Percentiles rank a stretch among this genome's conserved stretches.
phyloP scores from a whole-genome alignment of 37 sponge, comb jelly and placozoan species.

The Theonella swinhoei region DNA sequence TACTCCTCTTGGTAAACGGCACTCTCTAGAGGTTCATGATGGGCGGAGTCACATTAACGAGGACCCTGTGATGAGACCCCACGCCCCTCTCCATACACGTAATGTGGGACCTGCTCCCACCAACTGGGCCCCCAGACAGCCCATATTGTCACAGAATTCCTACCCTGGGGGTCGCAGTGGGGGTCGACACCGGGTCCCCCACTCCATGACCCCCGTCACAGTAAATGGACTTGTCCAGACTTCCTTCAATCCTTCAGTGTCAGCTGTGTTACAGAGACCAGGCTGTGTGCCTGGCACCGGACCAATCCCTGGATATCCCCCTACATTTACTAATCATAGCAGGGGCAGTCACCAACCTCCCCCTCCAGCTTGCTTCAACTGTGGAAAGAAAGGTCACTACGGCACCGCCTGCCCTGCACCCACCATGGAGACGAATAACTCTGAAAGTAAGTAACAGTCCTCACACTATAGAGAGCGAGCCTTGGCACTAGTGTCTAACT shows the following conservation, averaged over 20 bases:
- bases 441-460: slow-evolving; percentile 2
- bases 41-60: background rate
- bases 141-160: background rate
- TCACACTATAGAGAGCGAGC: no score
- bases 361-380: slow-evolving; percentile 63
- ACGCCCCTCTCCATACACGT: background rate
- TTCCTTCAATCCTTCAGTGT: background rate
- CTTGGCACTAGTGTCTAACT: background rate
- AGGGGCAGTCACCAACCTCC: background rate
- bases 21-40: background rate
- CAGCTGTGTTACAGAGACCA: background rate
- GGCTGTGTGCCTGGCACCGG: background rate
- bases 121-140: background rate
- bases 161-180: background rate
- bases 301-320: background rate
- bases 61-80: background rate
- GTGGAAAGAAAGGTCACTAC: slow-evolving; percentile 73
- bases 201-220: background rate
- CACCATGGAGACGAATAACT: slow-evolving; percentile 36
- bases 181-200: background rate
- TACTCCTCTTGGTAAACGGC: background rate
- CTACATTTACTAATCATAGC: background rate
- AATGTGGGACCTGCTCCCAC: background rate
- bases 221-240: background rate
- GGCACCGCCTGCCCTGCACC: slow-evolving; percentile 43